Percentiles rank a stretch among this genome's conserved stretches.
Conservation (phyloP, 1,140 invertebrate genomes). For the Calycopis cecrops region DNA sequence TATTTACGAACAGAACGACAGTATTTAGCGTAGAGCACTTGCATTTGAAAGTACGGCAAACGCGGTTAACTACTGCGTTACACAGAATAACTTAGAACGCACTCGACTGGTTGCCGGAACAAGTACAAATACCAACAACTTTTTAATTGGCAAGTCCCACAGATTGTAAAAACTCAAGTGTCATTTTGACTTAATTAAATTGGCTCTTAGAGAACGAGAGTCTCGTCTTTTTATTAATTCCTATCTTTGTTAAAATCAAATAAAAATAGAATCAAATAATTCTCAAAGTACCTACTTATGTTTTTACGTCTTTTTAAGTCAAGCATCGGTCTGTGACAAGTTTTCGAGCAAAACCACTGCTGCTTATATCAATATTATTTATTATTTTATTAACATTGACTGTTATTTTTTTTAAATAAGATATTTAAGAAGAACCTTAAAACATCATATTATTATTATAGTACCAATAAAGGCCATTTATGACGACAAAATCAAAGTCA, state of each 20-base stretch:
- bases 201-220: constrained; percentile 42
- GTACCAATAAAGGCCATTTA: too few relatives aligned
- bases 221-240: constrained; percentile 20
- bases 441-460: too few relatives aligned
- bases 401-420: too few relatives aligned
- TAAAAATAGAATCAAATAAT: not conserved
- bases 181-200: constrained; percentile 57
- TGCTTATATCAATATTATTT: too few relatives aligned
- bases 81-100: constrained; percentile 12
- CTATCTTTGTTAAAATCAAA: not conserved
- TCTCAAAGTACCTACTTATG: not conserved
- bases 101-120: constrained; percentile 35
- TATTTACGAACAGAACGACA: not conserved
- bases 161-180: constrained; percentile 49
- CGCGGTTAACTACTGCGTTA: constrained; percentile 8
- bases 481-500: too few relatives aligned
- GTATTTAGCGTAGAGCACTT: not conserved
- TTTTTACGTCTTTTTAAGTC: not conserved
- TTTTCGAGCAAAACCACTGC: too few relatives aligned
- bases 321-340: too few relatives aligned
- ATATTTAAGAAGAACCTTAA: too few relatives aligned
- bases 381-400: too few relatives aligned
- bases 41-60: constrained; percentile 3
- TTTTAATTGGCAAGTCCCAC: constrained; percentile 57
- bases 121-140: constrained; percentile 46